These are phyloP conservation scores for Mylabris phalerata DNA, from an alignment of 1,140 invertebrate species.

Conservation along the genomic window DNA sequence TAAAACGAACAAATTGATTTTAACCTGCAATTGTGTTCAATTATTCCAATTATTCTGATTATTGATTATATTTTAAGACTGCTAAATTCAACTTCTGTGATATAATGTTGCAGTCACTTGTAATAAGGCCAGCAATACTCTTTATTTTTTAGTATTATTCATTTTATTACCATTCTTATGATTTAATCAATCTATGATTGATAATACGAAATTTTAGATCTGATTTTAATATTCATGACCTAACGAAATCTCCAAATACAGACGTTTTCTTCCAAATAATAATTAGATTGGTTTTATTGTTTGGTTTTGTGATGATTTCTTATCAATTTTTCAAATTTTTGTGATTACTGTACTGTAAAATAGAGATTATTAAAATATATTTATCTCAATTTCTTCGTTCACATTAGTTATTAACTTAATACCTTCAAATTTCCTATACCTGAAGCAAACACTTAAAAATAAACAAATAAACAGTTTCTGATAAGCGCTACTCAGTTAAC, in stretches of 20 bases:
- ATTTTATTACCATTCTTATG: too few relatives aligned
- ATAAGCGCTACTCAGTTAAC: too few relatives aligned
- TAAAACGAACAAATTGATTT: background rate
- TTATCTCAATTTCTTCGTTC: constrained; percentile 9
- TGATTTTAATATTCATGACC: background rate
- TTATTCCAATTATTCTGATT: too few relatives aligned
- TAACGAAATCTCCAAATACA: background rate
- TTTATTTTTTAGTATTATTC: constrained; percentile 3
- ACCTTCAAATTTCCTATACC: too few relatives aligned
- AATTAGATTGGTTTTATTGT: too few relatives aligned
- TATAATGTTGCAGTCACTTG: constrained; percentile 23
- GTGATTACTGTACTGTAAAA: constrained; percentile 8
- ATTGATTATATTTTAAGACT: constrained; percentile 12
- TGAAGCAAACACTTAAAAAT: too few relatives aligned
- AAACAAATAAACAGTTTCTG: too few relatives aligned
- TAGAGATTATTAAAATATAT: constrained; percentile 17
- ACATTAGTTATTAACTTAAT: too few relatives aligned
- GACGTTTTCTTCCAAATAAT: too few relatives aligned
- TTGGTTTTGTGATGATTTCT: background rate
- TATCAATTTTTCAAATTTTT: constrained; percentile 9
- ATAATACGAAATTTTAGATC: too few relatives aligned
- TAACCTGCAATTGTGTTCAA: background rate
- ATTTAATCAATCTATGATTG: too few relatives aligned
- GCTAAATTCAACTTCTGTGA: constrained; percentile 24
- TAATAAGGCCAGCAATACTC: constrained; percentile 15